Conservation (phyloP, 2,888 invertebrate species). For the Biston betularia region DNA sequence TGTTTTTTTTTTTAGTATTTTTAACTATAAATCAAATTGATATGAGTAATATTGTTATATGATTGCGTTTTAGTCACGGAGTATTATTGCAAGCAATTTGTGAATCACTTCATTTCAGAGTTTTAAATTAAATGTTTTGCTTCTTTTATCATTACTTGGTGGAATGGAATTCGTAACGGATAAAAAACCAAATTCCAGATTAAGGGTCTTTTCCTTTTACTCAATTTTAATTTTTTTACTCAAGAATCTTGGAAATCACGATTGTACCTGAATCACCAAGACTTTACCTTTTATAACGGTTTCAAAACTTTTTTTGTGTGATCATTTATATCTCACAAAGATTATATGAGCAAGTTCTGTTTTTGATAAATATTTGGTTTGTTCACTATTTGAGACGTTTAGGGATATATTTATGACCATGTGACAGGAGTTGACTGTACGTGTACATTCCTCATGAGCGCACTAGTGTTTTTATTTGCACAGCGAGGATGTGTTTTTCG, state of each 20-base stretch:
- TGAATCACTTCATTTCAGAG: not conserved
- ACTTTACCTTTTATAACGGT: constrained; percentile 53
- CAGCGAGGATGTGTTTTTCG: too few species aligned
- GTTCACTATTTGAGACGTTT: too few species aligned
- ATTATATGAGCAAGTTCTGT: not conserved
- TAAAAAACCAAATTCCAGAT: not conserved
- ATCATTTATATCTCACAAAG: constrained; percentile 20
- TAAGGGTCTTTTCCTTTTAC: not conserved
- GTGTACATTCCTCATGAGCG: too few species aligned
- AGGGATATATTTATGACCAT: too few species aligned
- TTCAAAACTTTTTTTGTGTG: constrained; percentile 36
- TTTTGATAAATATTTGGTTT: not conserved
- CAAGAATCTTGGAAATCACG: constrained; percentile 38
- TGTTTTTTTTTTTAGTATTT: not conserved
- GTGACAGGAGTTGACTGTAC: too few species aligned
- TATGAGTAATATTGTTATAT: constrained; percentile 1
- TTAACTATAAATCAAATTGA: not conserved
- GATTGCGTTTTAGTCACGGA: not conserved
- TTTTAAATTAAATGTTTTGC: constrained; percentile 1
- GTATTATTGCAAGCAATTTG: not conserved
- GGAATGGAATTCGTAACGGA: constrained; percentile 2
- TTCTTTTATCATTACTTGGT: not conserved
- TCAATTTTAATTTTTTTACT: constrained; percentile 11
- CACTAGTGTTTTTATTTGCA: too few species aligned
- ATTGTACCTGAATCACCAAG: constrained; percentile 46